Conservation (phyloP, 2,797 vertebrate species). For the Gymnopithys bicolor region DNA sequence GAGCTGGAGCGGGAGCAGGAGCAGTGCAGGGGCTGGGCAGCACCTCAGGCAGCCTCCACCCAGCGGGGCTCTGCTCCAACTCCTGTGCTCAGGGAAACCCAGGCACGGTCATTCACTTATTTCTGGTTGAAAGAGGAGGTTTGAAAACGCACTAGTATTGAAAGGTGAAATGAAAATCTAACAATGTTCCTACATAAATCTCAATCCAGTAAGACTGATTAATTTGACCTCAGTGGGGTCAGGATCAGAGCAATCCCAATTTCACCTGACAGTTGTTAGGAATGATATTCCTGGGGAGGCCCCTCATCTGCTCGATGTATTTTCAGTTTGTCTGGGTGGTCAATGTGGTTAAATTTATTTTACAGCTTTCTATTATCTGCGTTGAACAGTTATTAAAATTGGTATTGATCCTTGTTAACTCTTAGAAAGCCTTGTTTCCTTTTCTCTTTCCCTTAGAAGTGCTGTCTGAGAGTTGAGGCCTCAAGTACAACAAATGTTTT, state of each 20-base stretch:
- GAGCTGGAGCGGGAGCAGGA: background rate
- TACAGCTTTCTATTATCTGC: background rate
- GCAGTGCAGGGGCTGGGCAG: background rate
- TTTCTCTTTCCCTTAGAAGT: background rate
- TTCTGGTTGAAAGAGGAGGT: background rate
- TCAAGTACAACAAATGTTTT: background rate
- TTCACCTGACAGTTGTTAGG: background rate
- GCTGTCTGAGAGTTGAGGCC: background rate
- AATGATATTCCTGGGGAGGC: background rate
- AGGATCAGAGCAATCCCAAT: background rate
- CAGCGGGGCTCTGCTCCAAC: background rate
- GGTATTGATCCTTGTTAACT: background rate
- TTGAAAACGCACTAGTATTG: background rate
- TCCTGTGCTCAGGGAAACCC: background rate
- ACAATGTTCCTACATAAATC: accelerated
- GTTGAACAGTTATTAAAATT: background rate
- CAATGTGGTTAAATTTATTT: background rate
- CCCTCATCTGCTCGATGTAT: background rate
- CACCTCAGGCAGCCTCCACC: background rate
- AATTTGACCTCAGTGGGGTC: background rate
- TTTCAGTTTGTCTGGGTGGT: background rate
- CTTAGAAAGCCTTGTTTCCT: background rate
- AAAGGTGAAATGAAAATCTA: background rate
- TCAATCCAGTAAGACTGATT: background rate
- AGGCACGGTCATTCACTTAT: background rate